Conservation (phyloP, 1,140 invertebrate genomes). For the Anagrus nilaparvatae region DNA sequence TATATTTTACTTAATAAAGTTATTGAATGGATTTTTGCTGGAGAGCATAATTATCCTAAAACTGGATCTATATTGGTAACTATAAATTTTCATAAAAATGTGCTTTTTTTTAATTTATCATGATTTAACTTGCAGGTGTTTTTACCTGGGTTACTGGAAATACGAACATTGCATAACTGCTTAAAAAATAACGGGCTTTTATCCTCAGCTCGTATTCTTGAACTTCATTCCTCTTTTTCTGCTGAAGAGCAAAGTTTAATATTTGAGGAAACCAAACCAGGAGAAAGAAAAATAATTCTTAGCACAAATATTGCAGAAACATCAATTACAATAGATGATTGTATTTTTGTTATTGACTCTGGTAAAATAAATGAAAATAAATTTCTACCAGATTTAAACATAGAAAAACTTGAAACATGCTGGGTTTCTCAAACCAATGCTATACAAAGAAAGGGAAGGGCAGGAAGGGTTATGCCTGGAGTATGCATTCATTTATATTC, state of each 20-base stretch:
- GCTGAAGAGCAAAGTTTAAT: conserved; percentile 66
- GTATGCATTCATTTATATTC: conserved; percentile 73
- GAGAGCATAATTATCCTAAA: conserved; percentile 57
- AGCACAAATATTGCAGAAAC: conserved; percentile 94
- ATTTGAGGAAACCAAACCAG: conserved; percentile 55
- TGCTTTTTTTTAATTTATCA: not conserved
- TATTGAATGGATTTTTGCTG: conserved; percentile 52
- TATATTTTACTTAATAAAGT: conserved; percentile 65
- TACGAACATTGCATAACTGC: conserved; percentile 59
- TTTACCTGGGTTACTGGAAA: conserved; percentile 72
- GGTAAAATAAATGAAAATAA: conserved; percentile 86
- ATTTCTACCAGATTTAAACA: conserved; percentile 74
- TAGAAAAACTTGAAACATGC: conserved; percentile 70
- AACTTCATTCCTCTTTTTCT: conserved; percentile 71
- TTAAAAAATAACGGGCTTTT: conserved; percentile 55
- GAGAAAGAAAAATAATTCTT: conserved; percentile 76
- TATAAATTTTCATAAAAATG: conserved; percentile 4
- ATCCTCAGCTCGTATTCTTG: conserved; percentile 61
- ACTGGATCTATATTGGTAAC: conserved; percentile 60
- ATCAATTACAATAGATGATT: conserved; percentile 87
- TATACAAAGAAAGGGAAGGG: conserved; percentile 68
- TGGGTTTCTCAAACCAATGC: conserved; percentile 77
- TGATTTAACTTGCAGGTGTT: conserved; percentile 51
- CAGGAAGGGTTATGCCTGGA: conserved; percentile 78
- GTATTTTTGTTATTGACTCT: conserved; percentile 82